A percentile compares a stretch with the other conserved stretches of the same genome.
phyloP scores from a whole-genome alignment of 2,797 vertebrate genomes.

The Scomberomorus guttatus region DNA sequence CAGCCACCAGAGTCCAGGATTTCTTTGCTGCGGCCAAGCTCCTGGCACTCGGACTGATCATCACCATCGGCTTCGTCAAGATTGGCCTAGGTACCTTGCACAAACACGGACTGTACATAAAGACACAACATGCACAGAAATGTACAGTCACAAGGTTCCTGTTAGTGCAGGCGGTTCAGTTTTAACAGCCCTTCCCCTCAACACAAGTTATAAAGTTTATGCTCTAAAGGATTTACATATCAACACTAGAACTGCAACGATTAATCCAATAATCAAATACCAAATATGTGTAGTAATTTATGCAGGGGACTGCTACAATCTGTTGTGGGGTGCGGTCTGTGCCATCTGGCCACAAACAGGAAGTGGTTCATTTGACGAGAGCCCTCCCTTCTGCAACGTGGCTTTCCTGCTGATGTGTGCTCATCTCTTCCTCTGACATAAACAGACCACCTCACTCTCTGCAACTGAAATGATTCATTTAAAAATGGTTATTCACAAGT shows the following conservation, averaged over 20 bases:
- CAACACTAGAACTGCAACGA: too few relatives aligned
- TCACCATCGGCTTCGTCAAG: constrained; percentile 93
- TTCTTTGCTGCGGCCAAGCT: constrained; percentile 95
- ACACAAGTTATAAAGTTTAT: background rate
- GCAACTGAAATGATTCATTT: too few relatives aligned
- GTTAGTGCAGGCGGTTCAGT: background rate
- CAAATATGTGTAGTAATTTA: too few relatives aligned
- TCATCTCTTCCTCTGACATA: background rate
- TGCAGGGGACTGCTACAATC: background rate
- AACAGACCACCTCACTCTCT: background rate
- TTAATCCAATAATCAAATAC: too few relatives aligned
- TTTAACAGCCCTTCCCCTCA: background rate
- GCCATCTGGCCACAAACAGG: background rate
- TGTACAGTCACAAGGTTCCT: background rate
- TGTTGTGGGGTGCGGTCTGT: background rate
- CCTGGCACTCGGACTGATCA: constrained; percentile 92
- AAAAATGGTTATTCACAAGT: background rate
- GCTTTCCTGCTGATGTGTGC: background rate
- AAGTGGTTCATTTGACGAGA: background rate
- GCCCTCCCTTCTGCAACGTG: background rate
- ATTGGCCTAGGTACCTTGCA: constrained; percentile 73
- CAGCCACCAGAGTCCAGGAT: constrained; percentile 96
- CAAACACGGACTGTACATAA: background rate
- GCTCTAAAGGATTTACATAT: background rate
- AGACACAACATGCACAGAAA: background rate